Conservation (phyloP, 2,888 invertebrate species). For the Hyppa rectilinea region DNA sequence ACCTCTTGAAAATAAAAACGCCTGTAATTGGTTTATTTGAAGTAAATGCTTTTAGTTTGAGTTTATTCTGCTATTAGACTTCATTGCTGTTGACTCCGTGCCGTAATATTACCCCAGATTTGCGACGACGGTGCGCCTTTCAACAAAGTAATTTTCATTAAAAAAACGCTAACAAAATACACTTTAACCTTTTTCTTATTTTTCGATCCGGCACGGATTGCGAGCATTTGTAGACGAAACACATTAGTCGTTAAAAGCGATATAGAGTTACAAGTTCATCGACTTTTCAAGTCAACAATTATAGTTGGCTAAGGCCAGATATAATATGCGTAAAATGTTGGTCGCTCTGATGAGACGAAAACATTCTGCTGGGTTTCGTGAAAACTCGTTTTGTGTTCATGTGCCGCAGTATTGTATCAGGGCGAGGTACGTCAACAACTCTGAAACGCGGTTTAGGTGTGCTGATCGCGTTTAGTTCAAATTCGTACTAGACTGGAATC, state of each 20-base stretch:
- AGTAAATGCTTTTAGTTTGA: no score
- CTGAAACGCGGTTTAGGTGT: not conserved
- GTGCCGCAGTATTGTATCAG: not conserved
- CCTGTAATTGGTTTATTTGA: no score
- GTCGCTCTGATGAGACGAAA: not conserved
- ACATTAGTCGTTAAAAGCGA: conserved; percentile 55
- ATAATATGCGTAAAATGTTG: not conserved
- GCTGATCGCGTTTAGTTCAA: not conserved
- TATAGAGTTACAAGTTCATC: conserved; percentile 48
- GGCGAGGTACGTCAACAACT: not conserved
- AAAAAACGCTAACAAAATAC: conserved; percentile 11
- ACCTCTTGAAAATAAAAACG: no score
- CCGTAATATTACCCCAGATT: not conserved
- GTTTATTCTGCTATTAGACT: not conserved
- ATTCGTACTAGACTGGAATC: not conserved
- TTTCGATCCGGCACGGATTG: conserved; percentile 24
- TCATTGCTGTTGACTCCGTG: not conserved
- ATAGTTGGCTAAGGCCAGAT: conserved; percentile 4
- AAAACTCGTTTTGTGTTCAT: not conserved
- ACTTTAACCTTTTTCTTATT: conserved; percentile 13
- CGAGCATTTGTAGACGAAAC: conserved; percentile 37
- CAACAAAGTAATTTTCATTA: conserved; percentile 2
- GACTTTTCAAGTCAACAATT: conserved; percentile 33
- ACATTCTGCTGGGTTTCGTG: not conserved
- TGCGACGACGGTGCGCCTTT: not conserved